Evolutionary conservation across 2,888 invertebrate species (phyloP), one percentile per base, ranked within the genome.

Genomic region (Drosophila macrothrix): DNA sequence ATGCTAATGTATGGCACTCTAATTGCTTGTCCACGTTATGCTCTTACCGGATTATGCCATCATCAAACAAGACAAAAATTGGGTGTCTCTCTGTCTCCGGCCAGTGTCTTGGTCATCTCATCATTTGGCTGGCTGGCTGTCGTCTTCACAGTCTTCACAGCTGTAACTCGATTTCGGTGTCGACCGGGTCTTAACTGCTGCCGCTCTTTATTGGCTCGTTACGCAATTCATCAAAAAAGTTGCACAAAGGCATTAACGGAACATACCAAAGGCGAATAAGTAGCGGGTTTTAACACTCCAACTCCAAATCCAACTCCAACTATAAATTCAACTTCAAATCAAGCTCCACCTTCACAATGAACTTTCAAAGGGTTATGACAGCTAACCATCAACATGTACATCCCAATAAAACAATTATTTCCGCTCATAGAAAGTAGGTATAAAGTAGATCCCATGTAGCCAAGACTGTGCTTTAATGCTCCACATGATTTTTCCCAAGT

Each of bases 11-110:
- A 52, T 68, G 85, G 76, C 65, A 80, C 85, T 77, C 88, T 86
- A 86, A 86, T 86, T 86, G 88, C 73, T 70, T 85, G 82, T 78
- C 82, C 85, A 88, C 83, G 88, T 79, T 79, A 79, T 76, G 81
- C 73, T 77, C 65, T 68, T 67, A 49, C 56, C 68, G 72, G 67
- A 78, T 84, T 84, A 83, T 80, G 86, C 82, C 86, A 85, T 83
- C 80, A 67, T 68, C 70, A 41, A 53, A 37, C 43, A 46, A 56
- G 39, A 56, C 16, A 19, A n/a, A 6, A 12, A 1, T 43, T 19
- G 46, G 46, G 46, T 46, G 46, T 7, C 22, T 25, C 46, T 19
- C 37, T 28, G 19, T 28, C 37, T 19, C 12, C 19, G 22, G 16
- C 10, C 28, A 39, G 43, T 39, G 19, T 55, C 37, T 33, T 19